Evolutionary conservation across 2,888 invertebrate species (phyloP), one percentile per base, ranked within the genome.

Genomic region (Heliconius ismenius): DNA sequence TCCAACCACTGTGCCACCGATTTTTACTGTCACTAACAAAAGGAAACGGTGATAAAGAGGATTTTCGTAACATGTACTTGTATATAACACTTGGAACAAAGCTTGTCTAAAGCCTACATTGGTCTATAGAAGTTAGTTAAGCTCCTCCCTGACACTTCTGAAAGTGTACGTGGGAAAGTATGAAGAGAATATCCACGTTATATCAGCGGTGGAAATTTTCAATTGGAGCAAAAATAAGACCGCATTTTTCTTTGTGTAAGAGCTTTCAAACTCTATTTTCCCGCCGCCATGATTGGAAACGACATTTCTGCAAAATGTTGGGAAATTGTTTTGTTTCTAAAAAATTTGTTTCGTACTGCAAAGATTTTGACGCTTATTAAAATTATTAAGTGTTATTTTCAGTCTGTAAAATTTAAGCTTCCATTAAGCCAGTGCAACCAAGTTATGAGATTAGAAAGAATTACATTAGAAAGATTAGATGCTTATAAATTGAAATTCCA

Each of bases 261-360:
- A 80, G 76, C 81, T 82, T 81, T 74, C 77, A 78, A 80, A 81
- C 78, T 78, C 75, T 79, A 79, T 81, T 78, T 80, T 75, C 78
- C 72, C 76, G 76, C 75, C 77, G 77, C 68, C 64, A 68, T 80
- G 79, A 80, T 81, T 81, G 80, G 79, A 80, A 80, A 81, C 77
- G 81, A 80, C 81, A 79, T 81, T 81, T 81, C 81, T 77, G 79
- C 75, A 81, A 82, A 81, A 81, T 76, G 77, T 76, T 78, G 77
- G 82, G 79, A 83, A 83, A 82, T 80, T 81, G 80, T 81, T 81
- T 79, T 76, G 74, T 80, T 74, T 79, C 73, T 65, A 74, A 76
- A 62, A 73, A 69, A 76, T 54, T 60, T 67, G 80, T 65, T 80
- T 79, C 79, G 79, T 72, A 36, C 54, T 15, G 0, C 39, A 54